Conservation (phyloP, 2,113 vertebrate genomes). For the Zeus faber region DNA sequence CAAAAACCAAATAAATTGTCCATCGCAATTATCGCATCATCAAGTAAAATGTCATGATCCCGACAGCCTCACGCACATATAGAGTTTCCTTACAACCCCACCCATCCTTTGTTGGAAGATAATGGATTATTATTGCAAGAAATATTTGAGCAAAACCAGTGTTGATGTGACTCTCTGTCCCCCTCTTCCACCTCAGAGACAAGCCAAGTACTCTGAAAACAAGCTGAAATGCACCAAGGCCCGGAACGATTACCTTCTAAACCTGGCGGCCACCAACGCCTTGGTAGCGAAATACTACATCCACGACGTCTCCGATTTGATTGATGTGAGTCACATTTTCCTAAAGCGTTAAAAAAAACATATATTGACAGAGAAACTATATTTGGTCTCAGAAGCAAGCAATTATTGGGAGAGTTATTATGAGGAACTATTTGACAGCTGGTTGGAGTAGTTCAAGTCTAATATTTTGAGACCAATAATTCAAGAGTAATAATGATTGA, state of each 20-base stretch:
- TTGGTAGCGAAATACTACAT: constrained; percentile 98
- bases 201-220: constrained; percentile 98
- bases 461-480: too few species aligned
- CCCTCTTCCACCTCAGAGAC: constrained; percentile 78
- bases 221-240: constrained; percentile 98
- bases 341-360: neutral
- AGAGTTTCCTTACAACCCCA: too few species aligned
- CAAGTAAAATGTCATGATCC: too few species aligned
- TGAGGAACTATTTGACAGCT: too few species aligned
- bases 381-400: neutral
- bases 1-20: too few species aligned
- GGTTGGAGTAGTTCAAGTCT: too few species aligned
- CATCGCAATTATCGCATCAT: too few species aligned
- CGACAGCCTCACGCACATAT: too few species aligned
- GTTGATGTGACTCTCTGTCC: constrained; percentile 33
- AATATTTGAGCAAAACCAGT: constrained; percentile 1
- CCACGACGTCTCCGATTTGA: constrained; percentile 95
- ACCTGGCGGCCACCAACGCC: constrained; percentile 91
- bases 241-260: constrained; percentile 94
- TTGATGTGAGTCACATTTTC: constrained; percentile 83
- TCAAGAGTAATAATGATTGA: too few species aligned
- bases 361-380: neutral
- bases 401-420: too few species aligned
- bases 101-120: constrained; percentile 5
- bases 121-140: neutral